Evolutionary conservation across 2,797 vertebrate genomes (phyloP), one percentile per base, ranked within the genome.

Genomic region (Chaetodon trifasciatus): DNA sequence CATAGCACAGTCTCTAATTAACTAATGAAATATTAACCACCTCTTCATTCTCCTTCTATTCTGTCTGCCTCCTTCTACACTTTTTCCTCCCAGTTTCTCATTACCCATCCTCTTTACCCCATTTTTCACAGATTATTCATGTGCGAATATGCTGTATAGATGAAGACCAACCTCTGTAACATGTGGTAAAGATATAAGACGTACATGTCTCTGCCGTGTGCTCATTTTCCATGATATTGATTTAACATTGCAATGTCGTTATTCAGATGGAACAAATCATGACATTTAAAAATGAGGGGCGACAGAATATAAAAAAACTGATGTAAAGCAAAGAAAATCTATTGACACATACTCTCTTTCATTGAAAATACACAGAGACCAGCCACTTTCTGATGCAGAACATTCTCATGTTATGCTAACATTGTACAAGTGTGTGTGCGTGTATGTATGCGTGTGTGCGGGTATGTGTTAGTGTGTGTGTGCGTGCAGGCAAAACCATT

Each of bases 21-120:
- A 94, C 93, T 94, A 90, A 94, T 95, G 88, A 94, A 95, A 94
- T 94, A 95, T 95, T 95, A 94, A 95, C 87, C 89, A 93, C 86
- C 91, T 92, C 86, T 87, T 93, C 89, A 88, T 90, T 93, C 91
- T 92, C 86, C 78, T 83, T 89, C 92, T 70, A 83, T 85, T 88
- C 83, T 88, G 84, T 87, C 88, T 90, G 85, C 83, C 84, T 79
- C 55, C 67, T 61, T 72, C 81, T 72, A 68, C 82, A 81, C 86
- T 88, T 89, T 87, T 87, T 72, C 71, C 77, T 19, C 12, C 74
- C 6, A 57, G 70, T 75, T 89, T 86, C 82, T 83, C 89, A 89
- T 88, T 90, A 92, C 75, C 79, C 91, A 79, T 88, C 90, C 88
- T 79, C 73, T 85, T 78, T 70, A 83, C 32, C 66, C 69, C 71